Base-by-base conservation (phyloP, 2,797 vertebrate species). In the Hydrophis major region DNA sequence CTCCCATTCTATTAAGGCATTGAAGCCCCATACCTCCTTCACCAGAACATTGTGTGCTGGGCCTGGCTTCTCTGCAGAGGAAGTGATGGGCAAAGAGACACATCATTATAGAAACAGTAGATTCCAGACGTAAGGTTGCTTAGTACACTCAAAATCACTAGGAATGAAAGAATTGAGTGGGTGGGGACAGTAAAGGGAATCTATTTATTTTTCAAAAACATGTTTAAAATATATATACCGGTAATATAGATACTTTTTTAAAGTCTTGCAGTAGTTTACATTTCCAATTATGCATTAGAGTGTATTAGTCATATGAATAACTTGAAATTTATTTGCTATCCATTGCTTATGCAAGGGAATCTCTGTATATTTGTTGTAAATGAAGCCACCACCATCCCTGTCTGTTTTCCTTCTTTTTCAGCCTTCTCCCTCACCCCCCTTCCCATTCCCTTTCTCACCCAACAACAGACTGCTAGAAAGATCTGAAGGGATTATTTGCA, bases 21-120 rank as follows among this genome's bases (percentile, higher is more conserved):
- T 99, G 93, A 98, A 98, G 28, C 99, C 98, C 99, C 99, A 99
- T 37, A 99, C 98, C 7, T 99, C 99, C 86, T 98, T 98, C 94
- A 99, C 98, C 3, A 53, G 94, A 88, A 99, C 98, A 0, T 93
- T 94, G 14, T 97, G 87, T 0, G 99, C 97, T 0, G 98, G 98
- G 4, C 98, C 98, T 0, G 99, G 98, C 94, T 98, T 98, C 37
- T 99, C 99, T 99, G 97, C 7, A 83, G 90, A 37, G 50, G 3
- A 86, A 57, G 32, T 10, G 18, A 27, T 20, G 47, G 56, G 6
- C 42, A 74, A 87, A 83, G 66, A 57, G 37, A 25, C 37, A 83
- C 37, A 47, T 83, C 20, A 42, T 22, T 83, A 47, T 47, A 83
- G 37, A 83, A 83, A 47, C 10, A 83, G 20, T 4, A 47, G 18